Conservation (phyloP, 1,140 invertebrate genomes). For the Onthophagus taurus region DNA sequence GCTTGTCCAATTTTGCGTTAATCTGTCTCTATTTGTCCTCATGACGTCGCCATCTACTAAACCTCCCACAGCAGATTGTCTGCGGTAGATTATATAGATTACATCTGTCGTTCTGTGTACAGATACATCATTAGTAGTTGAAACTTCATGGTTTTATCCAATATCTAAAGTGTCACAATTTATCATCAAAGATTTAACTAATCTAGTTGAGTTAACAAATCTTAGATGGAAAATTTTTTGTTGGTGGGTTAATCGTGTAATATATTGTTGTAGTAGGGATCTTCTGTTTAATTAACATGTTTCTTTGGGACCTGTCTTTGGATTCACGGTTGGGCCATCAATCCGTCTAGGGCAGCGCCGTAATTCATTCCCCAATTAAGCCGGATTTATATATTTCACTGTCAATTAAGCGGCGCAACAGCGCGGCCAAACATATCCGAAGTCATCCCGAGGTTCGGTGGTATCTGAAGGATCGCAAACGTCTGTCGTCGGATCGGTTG, state of each 20-base stretch:
- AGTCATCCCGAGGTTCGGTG: conserved; percentile 6
- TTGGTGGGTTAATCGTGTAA: no score
- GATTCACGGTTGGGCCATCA: no score
- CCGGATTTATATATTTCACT: conserved; percentile 11
- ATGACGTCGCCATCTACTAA: conserved; percentile 1
- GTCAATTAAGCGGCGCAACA: conserved; percentile 11
- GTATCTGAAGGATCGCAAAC: no score
- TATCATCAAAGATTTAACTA: no score
- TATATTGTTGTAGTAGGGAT: no score
- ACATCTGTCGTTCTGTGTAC: conserved; percentile 1
- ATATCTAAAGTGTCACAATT: no score
- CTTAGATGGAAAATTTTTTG: no score
- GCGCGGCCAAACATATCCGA: conserved; percentile 5
- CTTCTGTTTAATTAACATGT: no score
- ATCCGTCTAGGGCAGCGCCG: not conserved
- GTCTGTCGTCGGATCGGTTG: no score
- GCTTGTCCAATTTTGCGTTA: conserved; percentile 4
- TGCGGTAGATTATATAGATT: conserved; percentile 10
- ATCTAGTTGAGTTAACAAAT: no score
- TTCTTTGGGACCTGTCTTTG: no score
- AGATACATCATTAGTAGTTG: conserved; percentile 4
- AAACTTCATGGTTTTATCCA: no score
- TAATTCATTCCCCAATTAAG: conserved; percentile 10
- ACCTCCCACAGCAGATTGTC: conserved; percentile 7
- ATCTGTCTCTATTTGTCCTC: conserved; percentile 8